phyloP scores from a whole-genome alignment of 2,888 invertebrate species.

The Tenthredo amoena region DNA sequence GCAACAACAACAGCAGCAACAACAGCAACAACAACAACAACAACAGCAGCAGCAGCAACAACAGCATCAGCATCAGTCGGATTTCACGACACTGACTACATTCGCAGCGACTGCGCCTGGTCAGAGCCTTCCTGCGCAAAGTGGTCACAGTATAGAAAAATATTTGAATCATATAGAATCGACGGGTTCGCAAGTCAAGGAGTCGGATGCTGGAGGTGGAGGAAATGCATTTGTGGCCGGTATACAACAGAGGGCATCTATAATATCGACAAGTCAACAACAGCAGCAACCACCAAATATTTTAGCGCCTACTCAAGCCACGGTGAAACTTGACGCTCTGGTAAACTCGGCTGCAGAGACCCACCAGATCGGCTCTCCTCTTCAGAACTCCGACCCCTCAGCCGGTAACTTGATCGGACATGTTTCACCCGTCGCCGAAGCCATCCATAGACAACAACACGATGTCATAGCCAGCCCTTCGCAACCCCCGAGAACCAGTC shows the following conservation, averaged over 20 bases:
- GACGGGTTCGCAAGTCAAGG: constrained; percentile 61
- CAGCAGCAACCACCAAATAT: constrained; percentile 65
- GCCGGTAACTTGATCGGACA: constrained; percentile 77
- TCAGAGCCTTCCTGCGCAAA: constrained; percentile 80
- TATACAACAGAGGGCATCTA: constrained; percentile 72
- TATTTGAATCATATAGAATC: constrained; percentile 81
- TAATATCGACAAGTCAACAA: constrained; percentile 69
- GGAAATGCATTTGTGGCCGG: constrained; percentile 60
- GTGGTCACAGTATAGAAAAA: constrained; percentile 82
- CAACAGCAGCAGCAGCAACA: constrained; percentile 33
- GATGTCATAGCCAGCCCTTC: constrained; percentile 67
- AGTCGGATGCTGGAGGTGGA: constrained; percentile 61
- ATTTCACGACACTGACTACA: constrained; percentile 80
- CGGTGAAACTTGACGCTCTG: constrained; percentile 81
- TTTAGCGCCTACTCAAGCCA: constrained; percentile 72
- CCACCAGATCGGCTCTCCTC: constrained; percentile 78
- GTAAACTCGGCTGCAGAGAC: constrained; percentile 81
- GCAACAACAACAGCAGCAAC: constrained; percentile 57
- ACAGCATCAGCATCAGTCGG: constrained; percentile 76
- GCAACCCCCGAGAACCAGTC: constrained; percentile 78
- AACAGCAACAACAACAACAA: constrained; percentile 62
- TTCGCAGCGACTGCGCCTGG: constrained; percentile 77
- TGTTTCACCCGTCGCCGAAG: constrained; percentile 77
- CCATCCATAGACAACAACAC: constrained; percentile 75
- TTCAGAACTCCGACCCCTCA: constrained; percentile 72